These are phyloP conservation scores for Aphidius gifuensis DNA, from an alignment of 1,140 invertebrate genomes.

Conservation along the genomic window DNA sequence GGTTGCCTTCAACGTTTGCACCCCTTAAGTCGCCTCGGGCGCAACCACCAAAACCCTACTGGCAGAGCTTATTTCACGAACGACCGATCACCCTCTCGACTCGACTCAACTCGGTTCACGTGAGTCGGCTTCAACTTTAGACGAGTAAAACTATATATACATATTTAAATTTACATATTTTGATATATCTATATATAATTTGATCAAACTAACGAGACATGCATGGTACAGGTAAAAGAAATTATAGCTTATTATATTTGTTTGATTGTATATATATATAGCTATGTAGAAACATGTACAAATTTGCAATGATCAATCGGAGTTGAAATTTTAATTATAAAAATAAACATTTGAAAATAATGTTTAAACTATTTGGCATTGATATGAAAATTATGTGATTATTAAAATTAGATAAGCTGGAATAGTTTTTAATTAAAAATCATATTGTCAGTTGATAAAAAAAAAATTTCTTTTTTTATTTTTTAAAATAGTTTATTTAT, in stretches of 20 bases:
- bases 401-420: no score
- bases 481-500: no score
- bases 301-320: no score
- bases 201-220: no score
- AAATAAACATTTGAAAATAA: no score
- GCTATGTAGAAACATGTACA: no score
- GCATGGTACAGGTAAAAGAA: no score
- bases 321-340: no score
- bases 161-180: constrained; percentile 8
- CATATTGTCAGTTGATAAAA: not conserved
- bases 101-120: constrained; percentile 7
- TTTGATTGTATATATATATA: not conserved
- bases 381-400: no score
- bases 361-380: no score
- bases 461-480: not conserved
- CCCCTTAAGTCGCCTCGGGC: constrained; percentile 46
- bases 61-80: constrained; percentile 55
- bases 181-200: constrained; percentile 36
- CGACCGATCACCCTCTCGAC: constrained; percentile 46
- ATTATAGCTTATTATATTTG: no score
- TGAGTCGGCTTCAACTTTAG: constrained; percentile 1
- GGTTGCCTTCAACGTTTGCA: constrained; percentile 38
- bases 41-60: constrained; percentile 50
- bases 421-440: no score
- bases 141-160: not conserved